Conservation (phyloP, 2,888 invertebrate species). For the Epistrophe grossulariae region DNA sequence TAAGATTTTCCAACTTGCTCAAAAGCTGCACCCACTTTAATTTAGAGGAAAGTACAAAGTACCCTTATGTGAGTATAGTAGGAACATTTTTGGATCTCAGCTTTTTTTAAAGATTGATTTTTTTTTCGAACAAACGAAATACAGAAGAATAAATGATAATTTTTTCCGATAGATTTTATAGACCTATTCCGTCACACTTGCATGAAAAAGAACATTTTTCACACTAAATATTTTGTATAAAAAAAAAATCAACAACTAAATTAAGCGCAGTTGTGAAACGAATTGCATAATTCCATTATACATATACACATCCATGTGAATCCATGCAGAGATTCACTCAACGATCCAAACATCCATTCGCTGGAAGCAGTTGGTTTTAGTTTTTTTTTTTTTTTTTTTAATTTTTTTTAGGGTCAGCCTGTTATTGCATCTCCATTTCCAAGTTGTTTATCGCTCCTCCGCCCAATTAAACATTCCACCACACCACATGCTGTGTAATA, state of each 20-base stretch:
- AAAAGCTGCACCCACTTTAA: neutral
- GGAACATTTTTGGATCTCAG: neutral
- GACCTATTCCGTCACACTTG: neutral
- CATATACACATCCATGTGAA: too few relatives aligned
- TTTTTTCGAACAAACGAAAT: too few relatives aligned
- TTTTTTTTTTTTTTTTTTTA: constrained; percentile 21
- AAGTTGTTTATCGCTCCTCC: constrained; percentile 54
- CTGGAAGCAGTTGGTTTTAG: neutral
- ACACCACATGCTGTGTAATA: constrained; percentile 44
- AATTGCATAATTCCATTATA: constrained; percentile 8
- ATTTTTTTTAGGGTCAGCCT: constrained; percentile 55
- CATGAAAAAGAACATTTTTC: neutral
- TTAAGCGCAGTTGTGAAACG: neutral
- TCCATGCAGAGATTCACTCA: constrained; percentile 8
- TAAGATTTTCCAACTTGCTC: constrained; percentile 23
- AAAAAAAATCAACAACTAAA: neutral
- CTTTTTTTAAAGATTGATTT: too few relatives aligned
- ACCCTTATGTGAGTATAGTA: neutral
- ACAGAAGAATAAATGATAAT: too few relatives aligned
- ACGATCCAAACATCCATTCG: constrained; percentile 2
- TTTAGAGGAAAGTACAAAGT: constrained; percentile 17
- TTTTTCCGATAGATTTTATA: too few relatives aligned
- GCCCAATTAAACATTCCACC: constrained; percentile 57
- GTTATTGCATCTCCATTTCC: constrained; percentile 52
- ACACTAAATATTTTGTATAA: neutral